These are phyloP conservation scores for Scolopax bukidnonensis DNA, from an alignment of 2,797 vertebrate genomes.

Conservation along the genomic window DNA sequence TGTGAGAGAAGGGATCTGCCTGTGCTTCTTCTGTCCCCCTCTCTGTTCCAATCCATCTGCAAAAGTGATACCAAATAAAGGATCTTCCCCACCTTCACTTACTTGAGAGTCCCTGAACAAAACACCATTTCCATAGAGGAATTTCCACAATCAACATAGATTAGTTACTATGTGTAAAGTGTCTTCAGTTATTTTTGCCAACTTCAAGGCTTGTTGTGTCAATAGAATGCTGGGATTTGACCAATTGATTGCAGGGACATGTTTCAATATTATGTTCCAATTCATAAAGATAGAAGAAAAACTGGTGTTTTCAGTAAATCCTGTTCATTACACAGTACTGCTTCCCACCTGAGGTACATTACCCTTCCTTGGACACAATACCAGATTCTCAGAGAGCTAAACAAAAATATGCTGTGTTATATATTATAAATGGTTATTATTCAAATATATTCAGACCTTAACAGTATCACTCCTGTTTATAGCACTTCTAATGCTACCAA, in stretches of 20 bases:
- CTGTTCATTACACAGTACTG: background rate
- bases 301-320: background rate
- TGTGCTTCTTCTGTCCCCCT: background rate
- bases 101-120: background rate
- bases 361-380: background rate
- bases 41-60: background rate
- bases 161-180: background rate
- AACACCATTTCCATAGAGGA: background rate
- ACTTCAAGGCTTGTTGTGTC: background rate
- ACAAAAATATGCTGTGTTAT: background rate
- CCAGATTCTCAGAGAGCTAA: background rate
- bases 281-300: background rate
- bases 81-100: background rate
- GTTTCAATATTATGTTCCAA: background rate
- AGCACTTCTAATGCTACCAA: background rate
- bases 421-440: background rate
- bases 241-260: background rate
- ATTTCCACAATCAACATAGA: background rate
- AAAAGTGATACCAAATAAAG: background rate
- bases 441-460: background rate
- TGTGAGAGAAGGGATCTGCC: background rate
- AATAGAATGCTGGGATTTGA: background rate
- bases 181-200: background rate
- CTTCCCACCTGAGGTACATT: background rate
- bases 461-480: background rate